These are phyloP conservation scores for Brassicogethes aeneus DNA, from an alignment of 2,888 invertebrate species.

Conservation along the genomic window DNA sequence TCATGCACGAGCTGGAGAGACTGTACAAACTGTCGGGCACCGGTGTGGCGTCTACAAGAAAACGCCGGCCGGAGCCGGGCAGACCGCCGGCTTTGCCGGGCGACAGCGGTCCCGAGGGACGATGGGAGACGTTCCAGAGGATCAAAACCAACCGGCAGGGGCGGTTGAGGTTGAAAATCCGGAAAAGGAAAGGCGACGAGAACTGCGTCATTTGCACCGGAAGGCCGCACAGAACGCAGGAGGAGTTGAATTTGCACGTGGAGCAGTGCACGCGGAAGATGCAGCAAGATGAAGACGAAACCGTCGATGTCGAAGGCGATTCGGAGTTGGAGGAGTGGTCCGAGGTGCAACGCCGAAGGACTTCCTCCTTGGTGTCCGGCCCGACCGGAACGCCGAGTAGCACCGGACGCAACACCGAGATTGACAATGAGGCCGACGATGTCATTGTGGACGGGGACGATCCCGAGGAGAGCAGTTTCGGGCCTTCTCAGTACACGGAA, in stretches of 20 bases:
- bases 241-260: slow-evolving; percentile 54
- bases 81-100: slow-evolving; percentile 38
- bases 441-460: slow-evolving; percentile 41
- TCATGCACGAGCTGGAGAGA: slow-evolving; percentile 59
- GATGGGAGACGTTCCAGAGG: slow-evolving; percentile 65
- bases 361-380: slow-evolving; percentile 26
- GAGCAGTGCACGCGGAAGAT: slow-evolving; percentile 54
- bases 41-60: slow-evolving; percentile 41
- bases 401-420: slow-evolving; percentile 31
- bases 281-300: slow-evolving; percentile 53
- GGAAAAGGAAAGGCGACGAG: slow-evolving; percentile 56
- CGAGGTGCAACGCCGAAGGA: slow-evolving; percentile 35
- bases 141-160: slow-evolving; percentile 63
- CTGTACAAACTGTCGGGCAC: slow-evolving; percentile 52
- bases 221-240: slow-evolving; percentile 45
- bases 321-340: slow-evolving; percentile 51
- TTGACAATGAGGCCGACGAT: slow-evolving; percentile 37
- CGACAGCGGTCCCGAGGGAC: slow-evolving; percentile 48
- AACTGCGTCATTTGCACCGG: slow-evolving; percentile 60
- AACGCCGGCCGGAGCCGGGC: slow-evolving; percentile 34
- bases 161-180: slow-evolving; percentile 54
- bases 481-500: slow-evolving; percentile 38
- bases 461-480: slow-evolving; percentile 36
- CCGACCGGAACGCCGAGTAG: slow-evolving; percentile 27
- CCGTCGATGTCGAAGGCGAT: slow-evolving; percentile 57